phyloP scores from a whole-genome alignment of 53 echinoderm and acorn worm genomes.

The Stichopus horrens region DNA sequence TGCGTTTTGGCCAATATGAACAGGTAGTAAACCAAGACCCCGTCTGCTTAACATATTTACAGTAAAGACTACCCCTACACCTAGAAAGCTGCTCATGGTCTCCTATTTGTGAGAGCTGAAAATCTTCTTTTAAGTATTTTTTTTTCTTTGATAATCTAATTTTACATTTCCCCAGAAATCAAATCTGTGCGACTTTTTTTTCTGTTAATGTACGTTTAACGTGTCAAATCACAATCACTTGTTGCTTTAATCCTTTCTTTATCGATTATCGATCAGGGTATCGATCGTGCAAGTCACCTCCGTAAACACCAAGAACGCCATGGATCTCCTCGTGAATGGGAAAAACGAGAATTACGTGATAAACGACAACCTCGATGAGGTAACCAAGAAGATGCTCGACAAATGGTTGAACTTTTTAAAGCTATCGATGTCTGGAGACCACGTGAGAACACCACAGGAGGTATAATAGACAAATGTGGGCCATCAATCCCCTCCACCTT shows the following conservation, averaged over 20 bases:
- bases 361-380: neutral
- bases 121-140: no score
- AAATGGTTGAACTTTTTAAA: neutral
- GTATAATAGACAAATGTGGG: neutral
- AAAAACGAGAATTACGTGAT: neutral
- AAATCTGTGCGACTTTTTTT: no score
- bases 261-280: neutral
- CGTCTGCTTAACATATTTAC: no score
- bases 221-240: neutral
- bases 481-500: no score
- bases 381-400: neutral
- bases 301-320: neutral
- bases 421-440: neutral
- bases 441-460: constrained; percentile 10
- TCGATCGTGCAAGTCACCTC: neutral
- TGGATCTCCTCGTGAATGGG: neutral
- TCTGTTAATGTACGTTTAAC: neutral
- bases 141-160: no score
- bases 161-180: no score
- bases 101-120: no score
- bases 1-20: no score
- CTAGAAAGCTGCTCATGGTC: no score
- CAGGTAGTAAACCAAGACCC: no score
- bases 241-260: neutral
- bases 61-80: no score